Conservation (phyloP, 2,113 vertebrate species). For the Pandion haliaetus region DNA sequence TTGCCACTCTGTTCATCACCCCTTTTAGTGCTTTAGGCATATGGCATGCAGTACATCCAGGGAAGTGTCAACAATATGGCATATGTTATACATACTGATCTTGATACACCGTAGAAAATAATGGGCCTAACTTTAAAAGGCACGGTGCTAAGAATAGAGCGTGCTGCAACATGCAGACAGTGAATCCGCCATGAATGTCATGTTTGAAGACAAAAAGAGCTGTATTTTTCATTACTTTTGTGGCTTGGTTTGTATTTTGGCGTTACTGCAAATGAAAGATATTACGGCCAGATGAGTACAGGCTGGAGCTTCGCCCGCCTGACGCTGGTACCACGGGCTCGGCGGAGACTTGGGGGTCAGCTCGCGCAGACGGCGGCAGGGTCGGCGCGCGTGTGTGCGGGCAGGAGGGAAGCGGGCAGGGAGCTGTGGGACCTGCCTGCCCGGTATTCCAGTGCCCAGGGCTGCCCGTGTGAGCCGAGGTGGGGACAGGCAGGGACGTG, state of each 20-base stretch:
- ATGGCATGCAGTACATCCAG: constrained; percentile 68
- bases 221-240: constrained; percentile 49
- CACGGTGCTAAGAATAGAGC: constrained; percentile 61
- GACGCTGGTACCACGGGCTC: not conserved
- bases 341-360: accelerated
- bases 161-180: constrained; percentile 45
- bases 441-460: accelerated
- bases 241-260: constrained; percentile 7
- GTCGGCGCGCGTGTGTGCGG: accelerated
- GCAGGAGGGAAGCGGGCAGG: not conserved
- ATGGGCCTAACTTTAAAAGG: constrained; percentile 68
- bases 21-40: constrained; percentile 67
- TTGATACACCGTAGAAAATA: constrained; percentile 69
- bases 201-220: constrained; percentile 63
- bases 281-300: not conserved
- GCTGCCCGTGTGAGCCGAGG: not conserved
- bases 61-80: constrained; percentile 69
- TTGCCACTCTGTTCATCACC: constrained; percentile 68
- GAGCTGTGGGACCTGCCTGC: not conserved
- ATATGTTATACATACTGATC: constrained; percentile 69
- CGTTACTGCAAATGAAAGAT: not conserved
- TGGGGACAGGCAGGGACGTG: not conserved
- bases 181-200: constrained; percentile 44
- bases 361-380: accelerated
- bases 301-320: not conserved